These are phyloP conservation scores for Drosophila setosimentum DNA, from an alignment of 2,888 invertebrate genomes.

Conservation along the genomic window DNA sequence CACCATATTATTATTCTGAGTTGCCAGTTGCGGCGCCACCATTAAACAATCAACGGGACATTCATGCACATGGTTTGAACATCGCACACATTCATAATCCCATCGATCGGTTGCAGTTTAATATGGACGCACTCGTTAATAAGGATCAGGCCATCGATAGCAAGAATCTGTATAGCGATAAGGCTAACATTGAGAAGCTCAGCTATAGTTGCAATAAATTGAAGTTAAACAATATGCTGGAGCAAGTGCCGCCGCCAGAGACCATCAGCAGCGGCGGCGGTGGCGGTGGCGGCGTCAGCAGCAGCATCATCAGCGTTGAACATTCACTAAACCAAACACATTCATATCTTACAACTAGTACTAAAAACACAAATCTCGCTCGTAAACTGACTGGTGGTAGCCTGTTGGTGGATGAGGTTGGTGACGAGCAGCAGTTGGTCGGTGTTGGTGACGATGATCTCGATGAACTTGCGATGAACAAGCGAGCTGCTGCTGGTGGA, in stretches of 20 bases:
- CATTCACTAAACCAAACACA: conserved; percentile 65
- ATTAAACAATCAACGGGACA: conserved; percentile 91
- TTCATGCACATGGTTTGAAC: conserved; percentile 83
- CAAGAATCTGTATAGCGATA: conserved; percentile 84
- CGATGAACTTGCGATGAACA: conserved; percentile 35
- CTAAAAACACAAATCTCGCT: conserved; percentile 78
- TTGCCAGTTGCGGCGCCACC: conserved; percentile 85
- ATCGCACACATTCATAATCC: conserved; percentile 85
- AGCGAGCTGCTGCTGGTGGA: conserved; percentile 29
- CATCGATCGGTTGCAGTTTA: conserved; percentile 85
- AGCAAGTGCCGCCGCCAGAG: conserved; percentile 39
- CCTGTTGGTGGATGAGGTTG: conserved; percentile 51
- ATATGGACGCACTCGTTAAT: conserved; percentile 89
- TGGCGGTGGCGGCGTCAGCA: neutral
- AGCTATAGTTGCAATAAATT: conserved; percentile 81
- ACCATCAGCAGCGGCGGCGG: conserved; percentile 8
- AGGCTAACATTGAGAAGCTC: conserved; percentile 82
- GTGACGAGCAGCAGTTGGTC: conserved; percentile 36
- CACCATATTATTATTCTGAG: conserved; percentile 95
- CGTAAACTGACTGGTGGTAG: conserved; percentile 73
- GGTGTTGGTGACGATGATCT: conserved; percentile 35
- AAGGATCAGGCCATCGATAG: conserved; percentile 86
- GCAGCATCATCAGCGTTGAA: conserved; percentile 42
- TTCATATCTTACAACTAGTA: conserved; percentile 64
- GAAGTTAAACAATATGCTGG: conserved; percentile 61